Conservation (phyloP, 2,797 vertebrate species). For the Eleutherodactylus coqui region DNA sequence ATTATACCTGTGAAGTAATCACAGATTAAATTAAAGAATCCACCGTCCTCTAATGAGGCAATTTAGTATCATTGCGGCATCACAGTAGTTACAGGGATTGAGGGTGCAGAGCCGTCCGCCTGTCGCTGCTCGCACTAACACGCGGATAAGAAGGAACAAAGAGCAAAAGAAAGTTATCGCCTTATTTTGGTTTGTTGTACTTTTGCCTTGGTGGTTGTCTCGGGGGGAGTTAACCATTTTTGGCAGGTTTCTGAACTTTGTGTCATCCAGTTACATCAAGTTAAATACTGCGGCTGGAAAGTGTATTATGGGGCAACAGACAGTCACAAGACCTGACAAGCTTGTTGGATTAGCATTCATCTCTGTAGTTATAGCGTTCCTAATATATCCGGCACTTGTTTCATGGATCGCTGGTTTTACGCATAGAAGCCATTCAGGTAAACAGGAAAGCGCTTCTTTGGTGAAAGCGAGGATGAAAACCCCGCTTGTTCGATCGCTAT, state of each 20-base stretch:
- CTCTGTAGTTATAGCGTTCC: too few species aligned
- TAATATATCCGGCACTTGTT: too few species aligned
- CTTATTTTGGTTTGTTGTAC: not conserved
- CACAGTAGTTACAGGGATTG: constrained; percentile 27
- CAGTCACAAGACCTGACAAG: too few species aligned
- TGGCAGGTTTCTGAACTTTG: not conserved
- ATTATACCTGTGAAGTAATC: constrained; percentile 28
- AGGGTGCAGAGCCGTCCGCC: not conserved
- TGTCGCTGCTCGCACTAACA: not conserved
- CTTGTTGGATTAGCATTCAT: too few species aligned
- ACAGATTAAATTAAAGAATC: constrained; percentile 23
- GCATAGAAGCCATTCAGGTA: too few species aligned
- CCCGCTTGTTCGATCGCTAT: too few species aligned
- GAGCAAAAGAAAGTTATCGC: not conserved
- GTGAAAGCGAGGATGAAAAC: too few species aligned
- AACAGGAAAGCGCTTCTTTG: too few species aligned
- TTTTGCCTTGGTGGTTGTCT: not conserved
- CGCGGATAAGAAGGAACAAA: not conserved
- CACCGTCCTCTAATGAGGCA: constrained; percentile 18
- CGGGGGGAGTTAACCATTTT: not conserved
- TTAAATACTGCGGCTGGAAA: too few species aligned
- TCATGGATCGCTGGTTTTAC: too few species aligned
- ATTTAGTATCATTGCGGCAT: constrained; percentile 20
- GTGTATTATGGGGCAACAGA: too few species aligned
- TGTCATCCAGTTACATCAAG: too few species aligned